Conservation (phyloP, 2,113 vertebrate species). For the Notothenia rossii region DNA sequence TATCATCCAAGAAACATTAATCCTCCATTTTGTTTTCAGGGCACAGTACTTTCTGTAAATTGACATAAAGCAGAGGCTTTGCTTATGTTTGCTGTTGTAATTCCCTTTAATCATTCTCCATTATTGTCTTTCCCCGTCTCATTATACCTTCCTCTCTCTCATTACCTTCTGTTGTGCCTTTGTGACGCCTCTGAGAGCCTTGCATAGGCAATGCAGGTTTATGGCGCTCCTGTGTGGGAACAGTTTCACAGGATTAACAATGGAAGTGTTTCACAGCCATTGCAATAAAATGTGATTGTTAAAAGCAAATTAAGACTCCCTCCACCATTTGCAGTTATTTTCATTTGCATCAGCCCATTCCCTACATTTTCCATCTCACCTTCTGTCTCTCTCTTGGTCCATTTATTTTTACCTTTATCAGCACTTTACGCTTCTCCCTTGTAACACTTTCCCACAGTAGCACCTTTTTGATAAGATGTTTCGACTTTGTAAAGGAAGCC, state of each 20-base stretch:
- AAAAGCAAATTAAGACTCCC: constrained; percentile 35
- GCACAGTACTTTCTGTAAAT: constrained; percentile 21
- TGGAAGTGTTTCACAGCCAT: constrained; percentile 28
- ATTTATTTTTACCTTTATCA: constrained; percentile 56
- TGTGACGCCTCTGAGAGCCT: constrained; percentile 11
- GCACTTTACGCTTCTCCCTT: constrained; percentile 34
- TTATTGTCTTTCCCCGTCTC: constrained; percentile 14
- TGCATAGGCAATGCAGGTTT: constrained; percentile 30
- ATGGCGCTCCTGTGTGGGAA: constrained; percentile 11
- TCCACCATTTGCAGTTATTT: constrained; percentile 22
- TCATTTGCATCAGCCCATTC: constrained; percentile 29
- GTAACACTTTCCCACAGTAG: constrained; percentile 11
- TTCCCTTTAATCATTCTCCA: constrained; percentile 22
- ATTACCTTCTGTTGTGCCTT: not conserved
- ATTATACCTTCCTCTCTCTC: constrained; percentile 33
- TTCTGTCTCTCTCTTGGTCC: constrained; percentile 31
- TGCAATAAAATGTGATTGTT: constrained; percentile 42
- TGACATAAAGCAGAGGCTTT: constrained; percentile 5
- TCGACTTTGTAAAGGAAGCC: constrained; percentile 30
- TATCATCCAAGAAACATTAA: constrained; percentile 42
- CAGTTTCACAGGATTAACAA: constrained; percentile 35
- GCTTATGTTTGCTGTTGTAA: constrained; percentile 30
- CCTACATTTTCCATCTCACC: not conserved
- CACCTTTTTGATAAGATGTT: constrained; percentile 33
- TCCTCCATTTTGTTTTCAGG: constrained; percentile 29